These are phyloP conservation scores for Platypus cylindrus DNA, from an alignment of 2,888 invertebrate species.

Conservation along the genomic window DNA sequence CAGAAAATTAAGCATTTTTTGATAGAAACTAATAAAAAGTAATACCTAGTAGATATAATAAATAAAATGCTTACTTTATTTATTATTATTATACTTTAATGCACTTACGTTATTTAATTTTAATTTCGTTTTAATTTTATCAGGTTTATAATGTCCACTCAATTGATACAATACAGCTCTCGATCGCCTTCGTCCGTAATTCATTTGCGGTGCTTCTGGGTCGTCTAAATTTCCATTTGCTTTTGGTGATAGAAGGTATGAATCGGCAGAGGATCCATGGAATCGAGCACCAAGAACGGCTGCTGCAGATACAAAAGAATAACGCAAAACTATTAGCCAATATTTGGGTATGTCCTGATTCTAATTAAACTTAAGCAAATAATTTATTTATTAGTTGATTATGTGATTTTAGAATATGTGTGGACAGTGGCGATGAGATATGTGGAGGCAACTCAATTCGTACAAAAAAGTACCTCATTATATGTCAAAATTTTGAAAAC, in stretches of 20 bases:
- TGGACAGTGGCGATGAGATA: no score
- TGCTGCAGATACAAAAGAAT: slow-evolving; percentile 43
- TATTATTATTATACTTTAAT: not conserved
- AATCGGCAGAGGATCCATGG: slow-evolving; percentile 67
- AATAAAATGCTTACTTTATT: no score
- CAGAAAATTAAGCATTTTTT: no score
- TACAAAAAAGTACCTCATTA: no score
- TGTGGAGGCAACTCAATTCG: no score
- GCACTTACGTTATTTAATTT: slow-evolving; percentile 87
- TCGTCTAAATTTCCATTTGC: slow-evolving; percentile 62
- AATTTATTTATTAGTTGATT: no score
- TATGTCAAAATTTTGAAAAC: no score
- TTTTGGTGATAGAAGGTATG: slow-evolving; percentile 63
- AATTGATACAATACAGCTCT: slow-evolving; percentile 92
- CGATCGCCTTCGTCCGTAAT: slow-evolving; percentile 84
- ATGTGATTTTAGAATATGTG: no score
- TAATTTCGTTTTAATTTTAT: slow-evolving; percentile 84
- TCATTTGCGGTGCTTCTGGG: slow-evolving; percentile 63
- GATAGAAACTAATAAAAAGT: no score
- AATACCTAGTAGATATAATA: no score
- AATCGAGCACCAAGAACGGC: slow-evolving; percentile 68
- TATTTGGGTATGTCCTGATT: slow-evolving; percentile 12
- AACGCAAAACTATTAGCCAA: slow-evolving; percentile 14
- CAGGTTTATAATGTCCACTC: slow-evolving; percentile 92
- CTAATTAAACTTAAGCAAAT: no score